Percentiles rank a stretch among this genome's conserved stretches.
Evolutionary conservation across 2,888 invertebrate species (phyloP).

Genomic region (Idaea dimidiata): DNA sequence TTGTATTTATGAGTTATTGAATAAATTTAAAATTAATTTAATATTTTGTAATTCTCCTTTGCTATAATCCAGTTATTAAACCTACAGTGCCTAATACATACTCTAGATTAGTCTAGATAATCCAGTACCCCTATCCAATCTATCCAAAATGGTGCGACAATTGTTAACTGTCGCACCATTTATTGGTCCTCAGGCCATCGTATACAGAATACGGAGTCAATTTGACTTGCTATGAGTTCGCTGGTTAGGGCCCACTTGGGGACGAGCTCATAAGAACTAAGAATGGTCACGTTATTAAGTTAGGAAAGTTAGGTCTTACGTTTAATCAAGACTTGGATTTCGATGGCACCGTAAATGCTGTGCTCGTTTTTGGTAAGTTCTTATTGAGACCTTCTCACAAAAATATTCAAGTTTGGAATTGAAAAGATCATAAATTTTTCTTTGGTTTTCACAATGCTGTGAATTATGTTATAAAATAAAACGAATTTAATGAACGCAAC

Average conservation of each 20-base stretch:
- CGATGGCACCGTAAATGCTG: not conserved
- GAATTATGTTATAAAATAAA: too few relatives aligned
- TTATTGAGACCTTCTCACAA: too few relatives aligned
- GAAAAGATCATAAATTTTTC: too few relatives aligned
- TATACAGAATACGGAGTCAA: conserved; percentile 13
- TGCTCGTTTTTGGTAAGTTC: not conserved
- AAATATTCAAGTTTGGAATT: too few relatives aligned
- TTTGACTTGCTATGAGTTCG: conserved; percentile 4
- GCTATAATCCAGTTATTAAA: conserved; percentile 10
- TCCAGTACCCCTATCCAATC: conserved; percentile 9
- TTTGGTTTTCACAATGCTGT: too few relatives aligned
- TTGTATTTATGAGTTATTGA: too few relatives aligned
- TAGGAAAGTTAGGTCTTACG: not conserved
- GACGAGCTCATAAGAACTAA: not conserved
- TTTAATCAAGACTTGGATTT: not conserved
- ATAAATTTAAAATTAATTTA: too few relatives aligned
- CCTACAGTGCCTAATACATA: conserved; percentile 7
- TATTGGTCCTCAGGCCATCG: conserved; percentile 14
- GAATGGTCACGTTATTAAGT: not conserved
- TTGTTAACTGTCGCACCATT: conserved; percentile 14
- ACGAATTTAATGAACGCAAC: too few relatives aligned
- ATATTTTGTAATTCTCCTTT: too few relatives aligned
- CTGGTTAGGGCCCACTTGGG: conserved; percentile 10
- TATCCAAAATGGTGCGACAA: conserved; percentile 13
- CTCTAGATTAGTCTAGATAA: not conserved